phyloP scores from a whole-genome alignment of 2,797 vertebrate species.

The Rhynchotus rufescens region DNA sequence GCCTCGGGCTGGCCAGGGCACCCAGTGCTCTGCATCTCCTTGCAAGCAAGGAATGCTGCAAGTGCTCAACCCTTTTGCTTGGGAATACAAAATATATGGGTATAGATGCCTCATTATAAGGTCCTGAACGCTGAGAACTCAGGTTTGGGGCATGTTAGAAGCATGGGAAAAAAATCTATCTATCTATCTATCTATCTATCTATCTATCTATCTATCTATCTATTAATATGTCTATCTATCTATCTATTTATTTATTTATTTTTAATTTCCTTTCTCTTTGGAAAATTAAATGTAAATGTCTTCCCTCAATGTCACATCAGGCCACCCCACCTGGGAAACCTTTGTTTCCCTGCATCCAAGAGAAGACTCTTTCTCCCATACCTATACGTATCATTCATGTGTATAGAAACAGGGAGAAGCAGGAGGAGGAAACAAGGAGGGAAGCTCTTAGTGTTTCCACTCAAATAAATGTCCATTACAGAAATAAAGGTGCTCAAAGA shows the following conservation, averaged over 20 bases:
- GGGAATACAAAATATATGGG: neutral
- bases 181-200: neutral
- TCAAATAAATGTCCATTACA: neutral
- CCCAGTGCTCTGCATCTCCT: neutral
- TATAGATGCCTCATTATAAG: neutral
- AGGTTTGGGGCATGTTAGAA: neutral
- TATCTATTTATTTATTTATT: neutral
- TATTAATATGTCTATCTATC: accelerated
- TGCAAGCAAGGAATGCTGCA: neutral
- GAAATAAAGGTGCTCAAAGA: neutral
- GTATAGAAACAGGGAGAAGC: neutral
- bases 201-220: neutral
- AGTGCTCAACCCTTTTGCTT: neutral
- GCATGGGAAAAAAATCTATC: neutral
- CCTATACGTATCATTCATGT: neutral
- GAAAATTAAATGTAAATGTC: neutral
- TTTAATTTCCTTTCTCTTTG: neutral
- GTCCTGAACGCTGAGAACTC: neutral
- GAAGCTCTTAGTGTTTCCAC: neutral
- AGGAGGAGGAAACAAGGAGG: neutral
- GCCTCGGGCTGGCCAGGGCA: neutral
- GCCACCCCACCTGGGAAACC: neutral
- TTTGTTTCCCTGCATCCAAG: neutral
- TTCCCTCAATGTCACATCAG: neutral
- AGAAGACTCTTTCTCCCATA: neutral